A percentile compares a stretch with the other conserved stretches of the same genome.
Evolutionary conservation across 2,888 invertebrate species (phyloP).

Genomic region (Drosophila lacicola): DNA sequence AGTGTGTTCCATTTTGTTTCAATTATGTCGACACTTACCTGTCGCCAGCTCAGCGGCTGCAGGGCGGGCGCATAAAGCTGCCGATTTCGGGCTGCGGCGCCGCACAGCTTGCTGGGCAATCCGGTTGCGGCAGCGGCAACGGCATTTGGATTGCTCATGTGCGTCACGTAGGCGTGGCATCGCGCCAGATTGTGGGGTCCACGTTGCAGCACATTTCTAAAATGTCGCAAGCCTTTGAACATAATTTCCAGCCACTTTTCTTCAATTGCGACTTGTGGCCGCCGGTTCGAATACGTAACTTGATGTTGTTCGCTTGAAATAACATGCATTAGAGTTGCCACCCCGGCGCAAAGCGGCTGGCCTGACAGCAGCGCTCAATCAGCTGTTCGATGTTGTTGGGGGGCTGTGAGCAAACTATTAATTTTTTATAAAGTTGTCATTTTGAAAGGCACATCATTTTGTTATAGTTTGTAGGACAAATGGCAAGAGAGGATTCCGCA

Average conservation of each 20-base stretch:
- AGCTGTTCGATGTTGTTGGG: slow-evolving; percentile 56
- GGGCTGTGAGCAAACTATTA: slow-evolving; percentile 31
- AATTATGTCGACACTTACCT: slow-evolving; percentile 52
- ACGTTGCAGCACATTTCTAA: slow-evolving; percentile 72
- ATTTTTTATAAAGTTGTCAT: slow-evolving; percentile 43
- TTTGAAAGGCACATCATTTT: slow-evolving; percentile 33
- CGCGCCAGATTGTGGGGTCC: slow-evolving; percentile 55
- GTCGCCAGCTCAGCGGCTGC: slow-evolving; percentile 61
- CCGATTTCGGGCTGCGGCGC: slow-evolving; percentile 10
- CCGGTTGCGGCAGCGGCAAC: slow-evolving; percentile 4
- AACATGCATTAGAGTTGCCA: slow-evolving; percentile 59
- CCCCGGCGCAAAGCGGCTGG: slow-evolving; percentile 51
- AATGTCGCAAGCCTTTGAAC: slow-evolving; percentile 73
- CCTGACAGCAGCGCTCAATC: slow-evolving; percentile 47
- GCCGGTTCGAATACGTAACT: slow-evolving; percentile 68
- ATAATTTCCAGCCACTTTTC: slow-evolving; percentile 59
- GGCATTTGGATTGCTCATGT: slow-evolving; percentile 16
- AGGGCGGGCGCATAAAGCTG: slow-evolving; percentile 24
- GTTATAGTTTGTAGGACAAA: background rate
- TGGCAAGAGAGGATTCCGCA: background rate
- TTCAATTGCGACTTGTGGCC: slow-evolving; percentile 33
- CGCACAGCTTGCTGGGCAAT: slow-evolving; percentile 1
- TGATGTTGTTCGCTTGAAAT: slow-evolving; percentile 64
- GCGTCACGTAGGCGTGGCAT: slow-evolving; percentile 47
- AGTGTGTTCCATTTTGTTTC: background rate